Evolutionary conservation across 2,888 invertebrate genomes (phyloP), one percentile per base, ranked within the genome.

Genomic region (Cylindroiulus punctatus): DNA sequence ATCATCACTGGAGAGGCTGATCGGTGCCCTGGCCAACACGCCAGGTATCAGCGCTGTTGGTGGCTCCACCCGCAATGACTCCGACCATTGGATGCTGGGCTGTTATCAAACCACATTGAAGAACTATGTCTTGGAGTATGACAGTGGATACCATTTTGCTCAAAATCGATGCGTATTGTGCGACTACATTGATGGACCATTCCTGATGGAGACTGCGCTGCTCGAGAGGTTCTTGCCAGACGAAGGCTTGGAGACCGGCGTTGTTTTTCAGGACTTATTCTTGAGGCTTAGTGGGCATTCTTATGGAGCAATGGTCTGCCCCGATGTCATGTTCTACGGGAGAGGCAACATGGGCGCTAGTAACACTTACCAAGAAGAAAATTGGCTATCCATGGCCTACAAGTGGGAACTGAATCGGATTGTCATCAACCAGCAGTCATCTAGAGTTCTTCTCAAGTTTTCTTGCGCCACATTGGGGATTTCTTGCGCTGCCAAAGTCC

Each of bases 321-420:
- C 90, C 0, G 90, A 90, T 88, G 88, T 89, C 1, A 90, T 90
- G 90, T 90, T 90, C 87, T 89, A 89, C 87, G 88, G 88, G 47
- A 86, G 87, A 17, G 86, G 10, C 10, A 32, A 30, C 10, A 81
- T 84, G 81, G n/a, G 36, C 17, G 0, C n/a, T 19, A n/a, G 1
- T 57, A 57, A 57, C 3, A 57, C n/a, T 19, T 7, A 57, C 19
- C 57, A 57, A n/a, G n/a, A 57, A 57, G n/a, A n/a, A 57, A n/a
- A n/a, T n/a, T 88, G 87, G 88, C 32, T 86, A n/a, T 47, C 76
- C 5, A 22, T 87, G 0, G 86, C 86, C 4, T 42, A 42, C 26
- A 87, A 87, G 44, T 85, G 86, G 85, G 65, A 85, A 42, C 84
- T 87, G 12, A 86, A 86, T 32, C 30, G 86, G 40, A 40, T 87